Conservation (phyloP, 2,113 vertebrate species). For the Actinemys pallida region DNA sequence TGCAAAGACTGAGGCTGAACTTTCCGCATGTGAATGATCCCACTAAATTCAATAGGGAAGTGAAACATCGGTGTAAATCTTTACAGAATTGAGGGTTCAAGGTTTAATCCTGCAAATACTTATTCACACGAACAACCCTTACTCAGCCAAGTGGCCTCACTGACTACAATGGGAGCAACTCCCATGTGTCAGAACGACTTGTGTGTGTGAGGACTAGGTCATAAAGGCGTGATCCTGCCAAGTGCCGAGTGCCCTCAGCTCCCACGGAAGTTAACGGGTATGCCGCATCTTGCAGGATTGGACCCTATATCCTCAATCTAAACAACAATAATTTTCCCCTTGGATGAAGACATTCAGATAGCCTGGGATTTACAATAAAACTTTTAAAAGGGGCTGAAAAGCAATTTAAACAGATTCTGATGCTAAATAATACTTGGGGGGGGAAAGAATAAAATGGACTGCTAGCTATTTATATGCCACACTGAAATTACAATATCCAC, state of each 20-base stretch:
- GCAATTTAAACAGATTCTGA: slow-evolving; percentile 31
- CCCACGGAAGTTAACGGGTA: background rate
- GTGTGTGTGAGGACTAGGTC: background rate
- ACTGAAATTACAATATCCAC: slow-evolving; percentile 3
- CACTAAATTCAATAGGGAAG: background rate
- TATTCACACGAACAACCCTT: background rate
- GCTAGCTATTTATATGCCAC: background rate
- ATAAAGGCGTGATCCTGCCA: background rate
- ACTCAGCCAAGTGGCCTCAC: background rate
- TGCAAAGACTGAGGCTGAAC: background rate
- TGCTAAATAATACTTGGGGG: slow-evolving; percentile 1
- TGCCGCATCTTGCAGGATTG: accelerated
- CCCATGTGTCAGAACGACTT: background rate
- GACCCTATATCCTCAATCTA: background rate
- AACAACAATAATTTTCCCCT: background rate
- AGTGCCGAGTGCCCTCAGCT: accelerated
- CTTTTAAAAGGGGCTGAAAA: slow-evolving; percentile 18
- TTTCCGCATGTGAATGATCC: background rate
- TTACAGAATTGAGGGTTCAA: background rate
- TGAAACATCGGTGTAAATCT: background rate
- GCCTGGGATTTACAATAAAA: slow-evolving; percentile 40
- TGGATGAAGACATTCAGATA: background rate
- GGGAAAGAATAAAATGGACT: slow-evolving; percentile 11
- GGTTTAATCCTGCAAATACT: background rate
- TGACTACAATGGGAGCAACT: background rate